These are phyloP conservation scores for Adelosebastes latens DNA, from an alignment of 2,797 vertebrate genomes.

Conservation along the genomic window DNA sequence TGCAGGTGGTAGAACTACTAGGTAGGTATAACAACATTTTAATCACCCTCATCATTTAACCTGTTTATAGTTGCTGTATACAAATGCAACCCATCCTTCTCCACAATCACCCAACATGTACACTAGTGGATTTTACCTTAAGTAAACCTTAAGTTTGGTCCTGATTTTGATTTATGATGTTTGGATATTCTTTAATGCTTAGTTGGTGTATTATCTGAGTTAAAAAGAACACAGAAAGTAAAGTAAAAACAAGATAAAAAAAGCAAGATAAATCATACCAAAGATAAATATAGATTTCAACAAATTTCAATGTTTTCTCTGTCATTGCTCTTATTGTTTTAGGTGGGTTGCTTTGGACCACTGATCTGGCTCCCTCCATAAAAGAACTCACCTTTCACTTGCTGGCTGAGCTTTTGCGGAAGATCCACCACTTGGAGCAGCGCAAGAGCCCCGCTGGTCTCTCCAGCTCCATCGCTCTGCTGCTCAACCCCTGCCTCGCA, in stretches of 20 bases:
- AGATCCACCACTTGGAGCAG: slow-evolving; percentile 93
- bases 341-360: slow-evolving; percentile 97
- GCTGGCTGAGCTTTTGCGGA: slow-evolving; percentile 93
- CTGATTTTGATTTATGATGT: not conserved
- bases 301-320: not conserved
- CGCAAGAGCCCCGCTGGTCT: slow-evolving; percentile 88
- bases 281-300: not conserved
- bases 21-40: slow-evolving; percentile 81
- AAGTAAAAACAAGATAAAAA: not conserved
- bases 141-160: not conserved
- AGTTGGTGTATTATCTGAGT: not conserved
- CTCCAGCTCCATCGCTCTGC: slow-evolving; percentile 93
- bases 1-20: slow-evolving; percentile 95
- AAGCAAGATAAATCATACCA: not conserved
- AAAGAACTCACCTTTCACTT: slow-evolving; percentile 96
- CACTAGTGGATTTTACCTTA: not conserved
- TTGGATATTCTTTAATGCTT: not conserved
- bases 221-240: too few species aligned
- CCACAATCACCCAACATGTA: not conserved
- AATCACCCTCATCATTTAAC: not conserved
- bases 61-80: not conserved
- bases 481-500: slow-evolving; percentile 96
- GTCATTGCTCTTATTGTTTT: slow-evolving; percentile 16
- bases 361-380: slow-evolving; percentile 92
- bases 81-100: not conserved